Evolutionary conservation across 92 coral and sea anemone genomes (phyloP), one percentile per base, ranked within the genome.

Genomic region (Pocillopora grandis): DNA sequence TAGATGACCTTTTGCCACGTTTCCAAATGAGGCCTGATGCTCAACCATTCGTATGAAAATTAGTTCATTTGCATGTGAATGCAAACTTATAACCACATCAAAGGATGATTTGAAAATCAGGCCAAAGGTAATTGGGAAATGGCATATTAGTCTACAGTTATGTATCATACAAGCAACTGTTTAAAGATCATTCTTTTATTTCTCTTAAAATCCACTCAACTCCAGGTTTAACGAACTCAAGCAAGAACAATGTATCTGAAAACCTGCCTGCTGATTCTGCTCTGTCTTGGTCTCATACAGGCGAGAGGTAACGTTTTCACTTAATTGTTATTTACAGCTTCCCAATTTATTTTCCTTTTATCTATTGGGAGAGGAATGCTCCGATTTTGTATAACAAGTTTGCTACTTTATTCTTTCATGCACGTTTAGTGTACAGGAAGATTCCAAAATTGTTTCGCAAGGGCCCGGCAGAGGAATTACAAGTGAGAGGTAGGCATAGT

Each of bases 241-340:
- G 35, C n/a, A 66, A 35, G n/a, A 9, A 20, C 70, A 66, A 66
- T 66, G 70, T 66, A 66, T 66, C 70, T 66, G 70, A 66, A 23
- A 33, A 66, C 70, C 14, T 66, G 3, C 15, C 1, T 66, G 70
- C 35, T 66, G 15, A 66, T 66, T 23, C 35, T 66, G 37, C 70
- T 66, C 70, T 6, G 14, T 66, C 11, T 66, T 66, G 70, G 70
- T 7, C 2, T 66, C 21, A 13, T 66, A 23, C 70, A 66, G 31
- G 70, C 70, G 35, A 21, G 31, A 66, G 70, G 70, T 66, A 66
- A 66, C 8, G 10, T 66, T 20, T 66, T n/a, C 33, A 19, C 27
- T 19, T 1, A 15, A 5, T 62, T 13, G 1, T 13, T 15, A 62
- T 12, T 1, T 62, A 1, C 19, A 13, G 19, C 66, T 15, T 62